Base-by-base conservation (phyloP, 2,888 invertebrate genomes). In the Metopia argyrocephala region DNA sequence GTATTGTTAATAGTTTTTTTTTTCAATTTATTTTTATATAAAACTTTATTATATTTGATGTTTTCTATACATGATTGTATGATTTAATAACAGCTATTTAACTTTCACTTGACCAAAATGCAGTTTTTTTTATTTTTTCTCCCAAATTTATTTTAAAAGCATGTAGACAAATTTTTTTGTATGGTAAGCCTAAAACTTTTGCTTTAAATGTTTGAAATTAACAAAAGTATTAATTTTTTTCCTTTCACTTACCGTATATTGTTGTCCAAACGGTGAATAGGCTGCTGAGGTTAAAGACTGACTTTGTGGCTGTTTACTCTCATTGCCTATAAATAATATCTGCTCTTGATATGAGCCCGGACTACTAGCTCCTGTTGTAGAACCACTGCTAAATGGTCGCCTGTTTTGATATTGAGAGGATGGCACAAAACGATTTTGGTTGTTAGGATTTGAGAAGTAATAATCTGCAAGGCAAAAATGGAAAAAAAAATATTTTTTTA, bases 351-450 rank as follows among this genome's bases (percentile, higher is more conserved):
- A 90, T 12, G 90, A 88, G 23, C 87, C 89, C 0, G 89, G 87
- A 21, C 85, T 85, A 0, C 85, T 84, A 23, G 85, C 85, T 4
- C 82, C 84, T 23, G 82, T 82, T 15, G 73, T 20, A 4, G 25
- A 48, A 48, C 20, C 66, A 6, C 66, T 52, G 12, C 31, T 57
- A 21, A 66, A 74, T 12, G 81, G 74, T 61, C 85, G 78, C n/a
- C 81, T 69, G 59, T 83, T 83, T 76, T 83, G 89, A 80, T 86
- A 89, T 68, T 87, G 78, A 7, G 86, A 84, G 21, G 90, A 89
- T 87, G 91, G 89, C 86, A 90, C 89, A 85, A 90, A 91, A 31
- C 90, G 89, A 80, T 87, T 87, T 86, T 89, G 90, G 69, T 85
- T 84, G 83, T 85, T 86, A 21, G 85, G 83, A 46, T 85, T 82